These are phyloP conservation scores for Epizoanthus fatuus DNA, from an alignment of 92 coral and sea anemone genomes.

Conservation along the genomic window DNA sequence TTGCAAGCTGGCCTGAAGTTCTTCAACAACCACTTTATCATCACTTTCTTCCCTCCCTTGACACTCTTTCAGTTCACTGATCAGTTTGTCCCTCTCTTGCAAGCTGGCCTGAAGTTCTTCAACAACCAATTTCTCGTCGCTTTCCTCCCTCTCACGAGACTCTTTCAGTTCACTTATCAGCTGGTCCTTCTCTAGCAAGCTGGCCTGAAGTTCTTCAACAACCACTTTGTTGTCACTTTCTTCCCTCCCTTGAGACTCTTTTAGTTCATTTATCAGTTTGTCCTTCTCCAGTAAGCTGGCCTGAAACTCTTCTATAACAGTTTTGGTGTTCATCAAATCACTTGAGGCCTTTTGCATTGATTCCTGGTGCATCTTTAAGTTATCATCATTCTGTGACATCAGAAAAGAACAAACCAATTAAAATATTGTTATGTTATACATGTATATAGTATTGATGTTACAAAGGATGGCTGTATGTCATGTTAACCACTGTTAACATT, in stretches of 20 bases:
- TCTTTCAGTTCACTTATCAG: conserved; percentile 17
- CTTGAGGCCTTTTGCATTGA: conserved; percentile 94
- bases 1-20: conserved; percentile 71
- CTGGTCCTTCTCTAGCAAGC: conserved; percentile 73
- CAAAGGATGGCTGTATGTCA: too few species aligned
- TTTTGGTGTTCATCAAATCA: conserved; percentile 76
- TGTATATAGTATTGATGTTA: too few species aligned
- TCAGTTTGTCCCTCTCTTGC: conserved; percentile 17
- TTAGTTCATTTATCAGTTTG: conserved; percentile 57
- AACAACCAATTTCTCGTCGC: conserved; percentile 46
- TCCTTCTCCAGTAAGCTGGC: conserved; percentile 83
- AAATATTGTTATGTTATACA: background rate
- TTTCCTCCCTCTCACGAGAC: conserved; percentile 59
- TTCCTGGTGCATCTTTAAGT: conserved; percentile 86
- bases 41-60: conserved; percentile 29
- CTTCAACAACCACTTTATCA: conserved; percentile 75
- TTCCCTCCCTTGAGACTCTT: background rate
- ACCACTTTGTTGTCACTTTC: conserved; percentile 59
- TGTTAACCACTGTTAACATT: too few species aligned
- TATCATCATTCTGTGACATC: conserved; percentile 82
- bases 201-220: conserved; percentile 74
- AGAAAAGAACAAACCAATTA: background rate
- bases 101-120: conserved; percentile 44
- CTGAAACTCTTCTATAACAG: conserved; percentile 79
- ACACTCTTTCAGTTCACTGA: conserved; percentile 17